Percentiles rank a stretch among this genome's conserved stretches.
phyloP scores from a whole-genome alignment of 2,797 vertebrate genomes.

The Agapornis canus region DNA sequence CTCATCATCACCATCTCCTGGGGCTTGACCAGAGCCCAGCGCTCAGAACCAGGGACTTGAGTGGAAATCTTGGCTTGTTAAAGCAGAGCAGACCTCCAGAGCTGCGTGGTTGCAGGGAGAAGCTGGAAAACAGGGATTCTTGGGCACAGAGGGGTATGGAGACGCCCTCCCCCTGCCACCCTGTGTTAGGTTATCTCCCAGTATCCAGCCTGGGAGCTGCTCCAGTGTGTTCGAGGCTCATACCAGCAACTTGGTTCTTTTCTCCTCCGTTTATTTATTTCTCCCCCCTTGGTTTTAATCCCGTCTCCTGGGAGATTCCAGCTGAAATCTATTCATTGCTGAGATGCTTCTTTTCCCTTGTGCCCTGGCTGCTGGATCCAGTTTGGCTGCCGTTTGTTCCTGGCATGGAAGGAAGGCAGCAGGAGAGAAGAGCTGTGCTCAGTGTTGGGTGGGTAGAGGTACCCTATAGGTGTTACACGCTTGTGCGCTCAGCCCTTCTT shows the following conservation, averaged over 20 bases:
- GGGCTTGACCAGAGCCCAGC: not conserved
- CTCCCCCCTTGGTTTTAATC: constrained; percentile 17
- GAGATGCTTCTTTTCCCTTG: constrained; percentile 6
- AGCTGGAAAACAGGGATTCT: not conserved
- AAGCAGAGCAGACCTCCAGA: not conserved
- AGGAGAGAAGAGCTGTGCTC: not conserved
- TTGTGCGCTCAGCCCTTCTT: not conserved
- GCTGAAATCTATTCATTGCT: constrained; percentile 20
- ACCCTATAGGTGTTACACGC: rapidly evolving
- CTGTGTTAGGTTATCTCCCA: not conserved
- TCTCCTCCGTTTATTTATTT: constrained; percentile 23
- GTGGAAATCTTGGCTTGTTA: not conserved
- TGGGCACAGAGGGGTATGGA: not conserved
- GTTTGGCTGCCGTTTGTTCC: not conserved
- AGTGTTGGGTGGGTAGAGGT: not conserved
- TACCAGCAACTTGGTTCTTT: not conserved
- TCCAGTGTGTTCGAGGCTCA: not conserved
- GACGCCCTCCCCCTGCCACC: not conserved
- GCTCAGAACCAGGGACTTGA: not conserved
- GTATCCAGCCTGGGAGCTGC: not conserved
- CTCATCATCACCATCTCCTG: not conserved
- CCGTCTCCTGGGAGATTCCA: constrained; percentile 35
- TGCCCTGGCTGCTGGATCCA: rapidly evolving
- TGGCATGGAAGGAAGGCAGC: not conserved
- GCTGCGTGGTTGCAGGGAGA: not conserved